Percentiles rank a stretch among this genome's conserved stretches.
phyloP scores from a whole-genome alignment of 2,888 invertebrate species.

The Agonopterix arenella region DNA sequence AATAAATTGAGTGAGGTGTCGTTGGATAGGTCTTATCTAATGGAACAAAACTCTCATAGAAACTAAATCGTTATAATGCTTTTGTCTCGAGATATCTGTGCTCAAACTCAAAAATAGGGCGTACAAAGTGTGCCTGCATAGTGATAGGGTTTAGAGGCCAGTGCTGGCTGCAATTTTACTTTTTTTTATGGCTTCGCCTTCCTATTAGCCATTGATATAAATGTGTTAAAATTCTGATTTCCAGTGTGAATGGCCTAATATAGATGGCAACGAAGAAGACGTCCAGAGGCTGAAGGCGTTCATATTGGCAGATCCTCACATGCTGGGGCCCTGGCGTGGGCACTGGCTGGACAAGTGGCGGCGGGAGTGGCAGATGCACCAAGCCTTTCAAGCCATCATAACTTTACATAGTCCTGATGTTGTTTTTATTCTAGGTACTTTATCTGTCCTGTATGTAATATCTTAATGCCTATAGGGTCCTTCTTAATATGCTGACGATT shows the following conservation, averaged over 20 bases:
- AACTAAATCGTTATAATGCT: too few relatives aligned
- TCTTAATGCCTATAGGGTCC: too few relatives aligned
- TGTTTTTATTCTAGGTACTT: slow-evolving; percentile 90
- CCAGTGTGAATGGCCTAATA: slow-evolving; percentile 85
- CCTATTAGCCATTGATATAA: background rate
- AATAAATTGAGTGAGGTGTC: background rate
- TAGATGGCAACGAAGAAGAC: slow-evolving; percentile 30
- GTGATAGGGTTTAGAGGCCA: too few relatives aligned
- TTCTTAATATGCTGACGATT: background rate
- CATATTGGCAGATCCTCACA: slow-evolving; percentile 93
- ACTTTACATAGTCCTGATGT: slow-evolving; percentile 88
- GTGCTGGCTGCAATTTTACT: too few relatives aligned
- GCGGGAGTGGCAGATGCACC: slow-evolving; percentile 98
- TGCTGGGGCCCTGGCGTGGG: slow-evolving; percentile 89
- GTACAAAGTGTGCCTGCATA: too few relatives aligned
- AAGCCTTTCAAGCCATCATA: slow-evolving; percentile 91
- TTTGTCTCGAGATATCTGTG: too few relatives aligned
- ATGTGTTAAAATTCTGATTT: slow-evolving; percentile 21
- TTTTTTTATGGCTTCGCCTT: background rate
- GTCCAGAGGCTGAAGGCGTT: slow-evolving; percentile 81
- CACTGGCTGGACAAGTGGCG: slow-evolving; percentile 97
- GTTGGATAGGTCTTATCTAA: too few relatives aligned
- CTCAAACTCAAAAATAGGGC: too few relatives aligned
- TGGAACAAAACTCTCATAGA: too few relatives aligned
- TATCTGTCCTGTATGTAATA: too few relatives aligned